Conservation (phyloP, 2,113 vertebrate species). For the Corydoras sp. region DNA sequence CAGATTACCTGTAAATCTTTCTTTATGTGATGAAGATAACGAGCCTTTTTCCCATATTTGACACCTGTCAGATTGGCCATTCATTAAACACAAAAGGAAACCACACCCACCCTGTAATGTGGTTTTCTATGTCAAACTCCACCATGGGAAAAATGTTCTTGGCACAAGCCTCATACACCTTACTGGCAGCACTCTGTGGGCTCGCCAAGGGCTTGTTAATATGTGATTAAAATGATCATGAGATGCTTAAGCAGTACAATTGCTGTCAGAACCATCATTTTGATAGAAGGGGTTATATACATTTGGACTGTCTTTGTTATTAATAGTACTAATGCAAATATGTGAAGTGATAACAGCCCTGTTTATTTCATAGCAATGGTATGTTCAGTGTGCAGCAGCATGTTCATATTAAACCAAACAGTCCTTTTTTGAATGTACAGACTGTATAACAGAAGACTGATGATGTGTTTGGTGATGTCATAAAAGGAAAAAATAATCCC, state of each 20-base stretch:
- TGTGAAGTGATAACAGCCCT: background rate
- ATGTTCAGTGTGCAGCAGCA: background rate
- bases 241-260: background rate
- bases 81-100: constrained; percentile 12
- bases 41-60: constrained; percentile 18
- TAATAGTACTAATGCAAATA: background rate
- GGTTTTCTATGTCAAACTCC: constrained; percentile 21
- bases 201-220: background rate
- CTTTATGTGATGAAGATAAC: background rate
- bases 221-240: background rate
- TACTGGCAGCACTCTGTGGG: constrained; percentile 5
- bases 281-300: background rate
- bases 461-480: no score
- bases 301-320: background rate
- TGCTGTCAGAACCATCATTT: background rate
- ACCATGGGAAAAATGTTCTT: constrained; percentile 15
- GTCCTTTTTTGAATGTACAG: no score
- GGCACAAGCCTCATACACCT: background rate
- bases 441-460: no score
- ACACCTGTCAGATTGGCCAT: background rate
- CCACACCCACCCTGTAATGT: constrained; percentile 15
- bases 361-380: background rate
- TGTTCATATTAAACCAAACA: background rate
- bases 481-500: no score
- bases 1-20: constrained; percentile 25